These are phyloP conservation scores for Ochropleura leucogaster DNA, from an alignment of 2,888 invertebrate species.

Conservation along the genomic window DNA sequence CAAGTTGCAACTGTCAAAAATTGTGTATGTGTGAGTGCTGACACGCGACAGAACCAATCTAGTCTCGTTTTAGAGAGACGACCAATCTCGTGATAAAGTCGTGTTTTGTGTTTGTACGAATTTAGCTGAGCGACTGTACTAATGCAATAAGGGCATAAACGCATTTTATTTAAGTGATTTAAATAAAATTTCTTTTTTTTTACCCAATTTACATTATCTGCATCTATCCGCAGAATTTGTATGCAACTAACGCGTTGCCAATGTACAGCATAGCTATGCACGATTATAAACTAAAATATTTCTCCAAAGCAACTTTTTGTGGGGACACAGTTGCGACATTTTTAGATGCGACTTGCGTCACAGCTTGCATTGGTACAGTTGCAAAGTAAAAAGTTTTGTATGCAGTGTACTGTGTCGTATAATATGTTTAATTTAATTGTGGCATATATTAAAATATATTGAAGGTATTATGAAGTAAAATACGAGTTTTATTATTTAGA, in stretches of 20 bases:
- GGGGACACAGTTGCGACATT: background rate
- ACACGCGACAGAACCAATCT: constrained; percentile 35
- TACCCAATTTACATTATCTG: background rate
- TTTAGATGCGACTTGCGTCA: background rate
- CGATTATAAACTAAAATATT: background rate
- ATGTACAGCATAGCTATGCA: background rate
- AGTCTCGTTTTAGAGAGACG: background rate
- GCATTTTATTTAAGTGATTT: too few relatives aligned
- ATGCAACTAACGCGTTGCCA: background rate
- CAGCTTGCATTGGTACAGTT: background rate
- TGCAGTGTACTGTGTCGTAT: background rate
- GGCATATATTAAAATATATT: constrained; percentile 44
- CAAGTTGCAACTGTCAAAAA: constrained; percentile 13
- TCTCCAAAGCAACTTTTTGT: background rate
- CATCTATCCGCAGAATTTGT: background rate
- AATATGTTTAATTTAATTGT: constrained; percentile 25
- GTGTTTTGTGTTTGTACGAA: constrained; percentile 5
- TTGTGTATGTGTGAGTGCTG: constrained; percentile 14
- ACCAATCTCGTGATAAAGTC: constrained; percentile 31
- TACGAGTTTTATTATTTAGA: constrained; percentile 21
- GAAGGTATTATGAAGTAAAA: constrained; percentile 28
- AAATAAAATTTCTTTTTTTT: background rate
- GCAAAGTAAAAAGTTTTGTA: constrained; percentile 19
- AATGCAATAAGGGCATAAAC: background rate
- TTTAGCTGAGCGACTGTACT: constrained; percentile 20